Evolutionary conservation across 2,888 invertebrate genomes (phyloP).

Genomic region (Neocrepidodera transversa): DNA sequence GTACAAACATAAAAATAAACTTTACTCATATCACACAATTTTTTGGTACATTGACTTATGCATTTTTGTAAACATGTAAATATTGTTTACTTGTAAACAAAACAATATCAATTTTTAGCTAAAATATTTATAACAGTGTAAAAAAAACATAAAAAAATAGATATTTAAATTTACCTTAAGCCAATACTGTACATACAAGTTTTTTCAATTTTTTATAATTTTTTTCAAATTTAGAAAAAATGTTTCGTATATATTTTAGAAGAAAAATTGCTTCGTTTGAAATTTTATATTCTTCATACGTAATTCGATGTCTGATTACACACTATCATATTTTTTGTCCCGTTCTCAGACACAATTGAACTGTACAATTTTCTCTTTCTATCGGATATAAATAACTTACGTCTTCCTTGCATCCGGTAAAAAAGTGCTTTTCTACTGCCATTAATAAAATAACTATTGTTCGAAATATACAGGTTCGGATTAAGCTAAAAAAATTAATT

Average conservation of each 20-base stretch:
- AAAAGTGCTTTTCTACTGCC: conserved; percentile 44
- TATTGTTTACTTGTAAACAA: not conserved
- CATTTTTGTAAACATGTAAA: not conserved
- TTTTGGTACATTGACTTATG: not conserved
- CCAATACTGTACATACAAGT: too few species aligned
- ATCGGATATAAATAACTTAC: conserved; percentile 60
- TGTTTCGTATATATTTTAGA: too few species aligned
- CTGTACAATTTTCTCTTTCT: conserved; percentile 48
- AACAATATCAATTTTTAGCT: too few species aligned
- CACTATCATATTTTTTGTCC: conserved; percentile 61
- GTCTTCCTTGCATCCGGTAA: conserved; percentile 61
- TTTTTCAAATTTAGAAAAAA: too few species aligned
- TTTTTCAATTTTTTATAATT: too few species aligned
- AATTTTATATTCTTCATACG: conserved; percentile 54
- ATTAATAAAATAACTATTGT: conserved; percentile 53
- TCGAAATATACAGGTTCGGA: conserved; percentile 4
- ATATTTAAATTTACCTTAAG: too few species aligned
- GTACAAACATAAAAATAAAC: not conserved
- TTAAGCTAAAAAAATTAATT: too few species aligned
- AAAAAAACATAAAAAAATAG: too few species aligned
- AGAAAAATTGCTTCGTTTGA: conserved; percentile 4
- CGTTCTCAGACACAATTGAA: conserved; percentile 45
- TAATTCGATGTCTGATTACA: conserved; percentile 60
- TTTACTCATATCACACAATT: not conserved
- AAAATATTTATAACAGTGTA: too few species aligned